Conservation (phyloP, 2,888 invertebrate genomes). For the Caenorhabditis sinica region DNA sequence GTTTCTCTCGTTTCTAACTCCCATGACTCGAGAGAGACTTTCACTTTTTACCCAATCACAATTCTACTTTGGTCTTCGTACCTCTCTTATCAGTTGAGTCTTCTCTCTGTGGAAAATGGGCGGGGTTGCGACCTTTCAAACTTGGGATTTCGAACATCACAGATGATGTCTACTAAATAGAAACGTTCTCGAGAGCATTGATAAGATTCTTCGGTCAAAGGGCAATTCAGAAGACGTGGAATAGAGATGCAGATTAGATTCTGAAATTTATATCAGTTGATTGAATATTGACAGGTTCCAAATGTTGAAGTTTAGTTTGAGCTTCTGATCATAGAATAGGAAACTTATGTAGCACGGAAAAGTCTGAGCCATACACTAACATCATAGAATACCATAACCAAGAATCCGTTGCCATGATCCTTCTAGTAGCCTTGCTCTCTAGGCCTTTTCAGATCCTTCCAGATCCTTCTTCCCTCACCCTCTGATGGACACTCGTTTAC, state of each 20-base stretch:
- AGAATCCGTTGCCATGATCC: too few relatives aligned
- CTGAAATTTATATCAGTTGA: neutral
- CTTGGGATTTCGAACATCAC: neutral
- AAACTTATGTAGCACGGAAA: neutral
- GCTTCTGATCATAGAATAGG: neutral
- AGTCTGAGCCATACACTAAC: neutral
- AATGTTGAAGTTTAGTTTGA: conserved; percentile 1
- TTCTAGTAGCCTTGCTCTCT: too few relatives aligned
- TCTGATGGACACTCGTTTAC: neutral
- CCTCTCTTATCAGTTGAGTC: conserved; percentile 41
- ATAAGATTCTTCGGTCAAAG: neutral
- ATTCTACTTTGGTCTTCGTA: conserved; percentile 58
- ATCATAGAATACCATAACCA: too few relatives aligned
- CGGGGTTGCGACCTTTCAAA: conserved; percentile 18
- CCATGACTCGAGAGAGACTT: conserved; percentile 37
- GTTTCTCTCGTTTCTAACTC: conserved; percentile 30
- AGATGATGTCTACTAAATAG: too few relatives aligned
- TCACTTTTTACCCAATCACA: conserved; percentile 35
- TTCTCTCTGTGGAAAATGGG: neutral
- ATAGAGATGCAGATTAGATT: neutral
- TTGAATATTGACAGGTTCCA: neutral
- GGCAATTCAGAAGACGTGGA: neutral
- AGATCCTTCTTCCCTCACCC: too few relatives aligned
- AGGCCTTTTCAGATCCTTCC: too few relatives aligned
- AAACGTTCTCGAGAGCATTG: neutral